Percentiles rank a stretch among this genome's conserved stretches.
Evolutionary conservation across 2,113 vertebrate genomes (phyloP).

Genomic region (Apteryx mantelli): DNA sequence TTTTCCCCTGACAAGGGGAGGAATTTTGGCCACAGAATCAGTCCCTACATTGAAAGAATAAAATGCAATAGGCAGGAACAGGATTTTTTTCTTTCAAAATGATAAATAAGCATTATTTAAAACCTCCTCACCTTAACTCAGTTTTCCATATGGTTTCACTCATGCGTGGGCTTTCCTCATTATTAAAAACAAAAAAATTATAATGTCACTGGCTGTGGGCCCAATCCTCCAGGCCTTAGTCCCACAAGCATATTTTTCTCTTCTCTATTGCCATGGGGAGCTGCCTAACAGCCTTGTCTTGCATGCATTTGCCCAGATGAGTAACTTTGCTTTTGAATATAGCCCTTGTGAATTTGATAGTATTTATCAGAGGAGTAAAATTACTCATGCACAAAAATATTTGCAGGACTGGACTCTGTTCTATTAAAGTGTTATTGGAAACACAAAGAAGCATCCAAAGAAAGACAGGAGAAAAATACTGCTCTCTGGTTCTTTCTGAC

Average conservation of each 20-base stretch:
- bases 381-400: slow-evolving; percentile 43
- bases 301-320: slow-evolving; percentile 16
- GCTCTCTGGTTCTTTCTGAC: neutral
- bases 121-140: slow-evolving; percentile 67
- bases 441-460: neutral
- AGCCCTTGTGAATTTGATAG: slow-evolving; percentile 14
- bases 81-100: slow-evolving; percentile 42
- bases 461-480: neutral
- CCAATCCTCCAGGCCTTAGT: slow-evolving; percentile 57
- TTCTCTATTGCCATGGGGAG: slow-evolving; percentile 46
- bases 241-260: slow-evolving; percentile 55
- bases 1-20: slow-evolving; percentile 2
- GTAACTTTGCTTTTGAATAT: slow-evolving; percentile 25
- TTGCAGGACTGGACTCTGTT: neutral
- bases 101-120: slow-evolving; percentile 71
- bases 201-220: slow-evolving; percentile 63
- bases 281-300: slow-evolving; percentile 28
- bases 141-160: slow-evolving; percentile 73
- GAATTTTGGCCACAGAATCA: slow-evolving; percentile 50
- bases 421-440: neutral
- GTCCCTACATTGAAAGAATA: slow-evolving; percentile 36
- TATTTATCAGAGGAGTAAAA: slow-evolving; percentile 46
- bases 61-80: slow-evolving; percentile 52
- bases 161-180: slow-evolving; percentile 58
- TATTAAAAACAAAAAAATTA: slow-evolving; percentile 62